Conservation (phyloP, 2,113 vertebrate species). For the Rissa tridactyla region DNA sequence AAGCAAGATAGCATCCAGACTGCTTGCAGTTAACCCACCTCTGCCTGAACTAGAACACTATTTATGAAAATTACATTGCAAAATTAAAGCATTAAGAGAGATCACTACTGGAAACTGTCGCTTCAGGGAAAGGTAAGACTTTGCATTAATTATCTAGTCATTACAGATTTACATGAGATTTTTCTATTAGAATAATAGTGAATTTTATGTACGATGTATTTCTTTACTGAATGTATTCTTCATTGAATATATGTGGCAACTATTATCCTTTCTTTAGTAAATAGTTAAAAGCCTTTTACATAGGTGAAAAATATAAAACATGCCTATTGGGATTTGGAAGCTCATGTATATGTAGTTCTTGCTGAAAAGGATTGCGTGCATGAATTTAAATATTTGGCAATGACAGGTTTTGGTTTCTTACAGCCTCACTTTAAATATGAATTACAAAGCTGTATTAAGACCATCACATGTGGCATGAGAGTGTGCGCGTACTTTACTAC, state of each 20-base stretch:
- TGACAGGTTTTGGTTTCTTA: neutral
- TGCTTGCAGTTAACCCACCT: conserved; percentile 22
- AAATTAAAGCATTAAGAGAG: neutral
- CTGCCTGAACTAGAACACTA: conserved; percentile 12
- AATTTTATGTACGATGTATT: neutral
- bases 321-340: neutral
- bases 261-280: neutral
- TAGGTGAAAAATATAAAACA: neutral
- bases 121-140: conserved; percentile 44
- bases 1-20: conserved; percentile 31
- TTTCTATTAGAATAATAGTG: neutral
- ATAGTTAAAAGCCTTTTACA: neutral
- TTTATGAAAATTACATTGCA: neutral
- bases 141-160: neutral
- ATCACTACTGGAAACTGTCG: neutral
- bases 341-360: neutral
- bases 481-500: neutral
- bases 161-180: neutral
- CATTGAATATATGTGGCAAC: neutral
- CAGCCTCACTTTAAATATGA: neutral
- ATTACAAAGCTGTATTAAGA: neutral
- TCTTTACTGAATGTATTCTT: neutral
- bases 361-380: neutral
- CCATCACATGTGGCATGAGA: neutral
- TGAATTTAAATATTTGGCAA: neutral